phyloP scores from a whole-genome alignment of 1,140 invertebrate species.

The Drosophila persimilis region DNA sequence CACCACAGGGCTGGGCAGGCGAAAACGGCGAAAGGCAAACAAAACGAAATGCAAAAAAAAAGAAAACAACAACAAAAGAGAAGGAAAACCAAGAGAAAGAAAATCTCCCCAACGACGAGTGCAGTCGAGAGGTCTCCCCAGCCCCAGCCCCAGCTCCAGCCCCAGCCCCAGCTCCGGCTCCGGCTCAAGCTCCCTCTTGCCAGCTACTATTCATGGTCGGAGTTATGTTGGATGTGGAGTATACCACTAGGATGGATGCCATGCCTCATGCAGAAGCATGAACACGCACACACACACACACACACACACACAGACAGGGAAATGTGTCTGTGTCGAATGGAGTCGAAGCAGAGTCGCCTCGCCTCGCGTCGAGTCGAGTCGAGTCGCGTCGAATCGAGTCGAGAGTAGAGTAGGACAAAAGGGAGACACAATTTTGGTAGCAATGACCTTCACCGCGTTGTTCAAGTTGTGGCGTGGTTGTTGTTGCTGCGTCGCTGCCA shows the following conservation, averaged over 20 bases:
- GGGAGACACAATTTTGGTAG: slow-evolving; percentile 83
- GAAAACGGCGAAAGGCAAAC: slow-evolving; percentile 25
- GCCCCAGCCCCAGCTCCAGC: background rate
- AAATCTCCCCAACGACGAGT: slow-evolving; percentile 40
- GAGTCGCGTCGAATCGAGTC: slow-evolving; percentile 40
- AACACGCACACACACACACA: slow-evolving; percentile 28
- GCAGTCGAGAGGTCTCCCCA: slow-evolving; percentile 27
- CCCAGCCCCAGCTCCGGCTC: background rate
- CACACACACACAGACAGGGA: slow-evolving; percentile 4
- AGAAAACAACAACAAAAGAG: slow-evolving; percentile 3
- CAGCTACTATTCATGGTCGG: background rate
- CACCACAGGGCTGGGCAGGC: slow-evolving; percentile 8
- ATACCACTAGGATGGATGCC: slow-evolving; percentile 59
- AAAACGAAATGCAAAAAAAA: slow-evolving; percentile 23
- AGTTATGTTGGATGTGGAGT: slow-evolving; percentile 60
- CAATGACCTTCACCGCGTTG: slow-evolving; percentile 83
- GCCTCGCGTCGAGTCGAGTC: slow-evolving; percentile 31
- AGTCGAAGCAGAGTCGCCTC: slow-evolving; percentile 41
- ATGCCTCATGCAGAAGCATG: slow-evolving; percentile 14
- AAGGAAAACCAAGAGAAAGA: slow-evolving; percentile 28
- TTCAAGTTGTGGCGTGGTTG: slow-evolving; percentile 79
- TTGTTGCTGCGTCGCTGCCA: slow-evolving; percentile 46
- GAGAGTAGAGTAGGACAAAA: slow-evolving; percentile 81
- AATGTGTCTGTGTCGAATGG: slow-evolving; percentile 26
- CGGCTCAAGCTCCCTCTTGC: too few species aligned